phyloP scores from a whole-genome alignment of 2,797 vertebrate genomes.

The Galaxias olidus region DNA sequence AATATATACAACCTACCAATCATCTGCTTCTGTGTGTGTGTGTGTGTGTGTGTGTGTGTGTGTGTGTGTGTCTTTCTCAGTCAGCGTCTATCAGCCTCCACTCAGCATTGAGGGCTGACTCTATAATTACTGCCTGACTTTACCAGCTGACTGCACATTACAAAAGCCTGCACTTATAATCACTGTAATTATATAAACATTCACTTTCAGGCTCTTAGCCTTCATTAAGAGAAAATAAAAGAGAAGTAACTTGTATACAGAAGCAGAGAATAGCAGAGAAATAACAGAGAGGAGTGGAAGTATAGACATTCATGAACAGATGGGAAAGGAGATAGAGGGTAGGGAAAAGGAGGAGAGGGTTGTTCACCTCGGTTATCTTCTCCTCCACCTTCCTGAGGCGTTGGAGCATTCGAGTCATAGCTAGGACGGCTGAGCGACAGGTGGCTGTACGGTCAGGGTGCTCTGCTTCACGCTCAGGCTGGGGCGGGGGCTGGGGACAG shows the following conservation, averaged over 20 bases:
- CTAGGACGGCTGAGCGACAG: constrained; percentile 79
- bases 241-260: constrained; percentile 12
- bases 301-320: constrained; percentile 27
- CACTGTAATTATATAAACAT: constrained; percentile 50
- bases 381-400: constrained; percentile 94
- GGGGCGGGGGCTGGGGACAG: constrained; percentile 42
- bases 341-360: constrained; percentile 8
- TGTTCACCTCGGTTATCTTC: constrained; percentile 91
- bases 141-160: constrained; percentile 49
- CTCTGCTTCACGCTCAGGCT: constrained; percentile 66
- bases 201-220: constrained; percentile 31
- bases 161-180: constrained; percentile 49
- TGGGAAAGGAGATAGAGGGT: neutral
- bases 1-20: no score
- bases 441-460: constrained; percentile 65
- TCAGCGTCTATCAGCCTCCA: constrained; percentile 39
- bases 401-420: constrained; percentile 87
- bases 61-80: constrained; percentile 30
- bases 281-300: neutral
- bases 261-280: constrained; percentile 9
- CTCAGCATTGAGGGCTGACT: constrained; percentile 42
- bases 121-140: constrained; percentile 58
- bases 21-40: no score
- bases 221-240: constrained; percentile 20
- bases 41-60: no score